phyloP scores from a whole-genome alignment of 1,140 invertebrate species.

The Chironomus tepperi region DNA sequence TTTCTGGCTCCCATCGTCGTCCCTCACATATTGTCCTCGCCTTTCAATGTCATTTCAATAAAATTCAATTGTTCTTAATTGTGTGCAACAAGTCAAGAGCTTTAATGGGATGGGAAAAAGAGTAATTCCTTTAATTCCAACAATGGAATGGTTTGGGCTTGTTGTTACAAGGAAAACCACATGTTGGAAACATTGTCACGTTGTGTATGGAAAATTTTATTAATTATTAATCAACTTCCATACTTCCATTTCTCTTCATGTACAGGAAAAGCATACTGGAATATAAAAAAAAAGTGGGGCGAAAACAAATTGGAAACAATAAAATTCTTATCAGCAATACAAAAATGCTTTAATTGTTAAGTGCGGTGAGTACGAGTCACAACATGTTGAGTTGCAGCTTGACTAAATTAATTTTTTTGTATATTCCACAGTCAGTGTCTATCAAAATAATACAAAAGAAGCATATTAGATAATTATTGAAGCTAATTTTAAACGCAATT shows the following conservation, averaged over 20 bases:
- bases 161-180: not conserved
- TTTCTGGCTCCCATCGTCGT: not conserved
- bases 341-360: constrained; percentile 20
- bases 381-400: not conserved
- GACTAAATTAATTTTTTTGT: not conserved
- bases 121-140: not conserved
- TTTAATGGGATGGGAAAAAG: not conserved
- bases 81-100: not conserved
- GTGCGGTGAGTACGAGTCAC: not conserved
- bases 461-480: not conserved
- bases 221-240: not conserved
- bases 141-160: not conserved
- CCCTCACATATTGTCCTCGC: not conserved
- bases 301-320: not conserved
- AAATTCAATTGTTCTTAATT: not conserved
- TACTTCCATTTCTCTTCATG: not conserved
- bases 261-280: not conserved
- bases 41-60: constrained; percentile 9
- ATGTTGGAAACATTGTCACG: not conserved
- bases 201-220: not conserved
- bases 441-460: not conserved
- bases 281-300: not conserved
- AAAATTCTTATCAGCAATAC: constrained; percentile 24
- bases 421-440: constrained; percentile 5
- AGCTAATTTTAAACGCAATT: no score